Base-by-base conservation (phyloP, 2,797 vertebrate genomes). In the Mallotus villosus region DNA sequence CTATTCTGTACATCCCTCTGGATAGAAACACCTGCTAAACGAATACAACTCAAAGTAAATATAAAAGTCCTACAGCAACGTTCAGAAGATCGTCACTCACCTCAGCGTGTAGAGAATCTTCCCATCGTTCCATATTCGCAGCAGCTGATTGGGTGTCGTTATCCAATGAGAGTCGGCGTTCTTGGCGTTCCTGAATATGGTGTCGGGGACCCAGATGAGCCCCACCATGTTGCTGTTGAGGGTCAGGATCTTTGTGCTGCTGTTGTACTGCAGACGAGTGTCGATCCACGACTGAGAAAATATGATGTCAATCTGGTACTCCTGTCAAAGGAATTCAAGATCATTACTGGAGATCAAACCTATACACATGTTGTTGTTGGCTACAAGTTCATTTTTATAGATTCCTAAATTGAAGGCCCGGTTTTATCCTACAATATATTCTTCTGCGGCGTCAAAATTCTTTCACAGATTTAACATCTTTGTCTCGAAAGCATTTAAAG, bases 291-390 rank as follows among this genome's bases (percentile, higher is more conserved):
- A 95, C 86, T 97, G 96, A 70, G 96, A 95, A 78, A 97, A 97
- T 90, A 97, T 97, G 65, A 97, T 96, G 86, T 97, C 96, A 83
- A 97, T 97, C 91, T 97, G 95, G 90, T 97, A 97, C 86, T 97
- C 96, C 96, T 97, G 91, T 25, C 87, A 89, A 59, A 57, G 4
- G 0, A 55, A 55, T 55, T 17, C 51, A 19, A 5, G 17, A 55
- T 55, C n/a, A 17, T 17, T 55, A 17, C 17, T 5, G 4, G 51
- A 55, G 19, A 55, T 19, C 17, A 55, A 46, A 46, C 14, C 9
- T 0, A 46, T 46, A 12, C 11, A 46, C 2, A 14, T 46, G 41
- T 46, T 46, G 41, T 46, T 46, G 2, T 41, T 41, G 37, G 37
- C 37, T 46, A 46, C 41, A 46, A 41, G 11, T 41, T 11, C 16